phyloP scores from a whole-genome alignment of 2,888 invertebrate genomes.

The Cerastis rubricosa region DNA sequence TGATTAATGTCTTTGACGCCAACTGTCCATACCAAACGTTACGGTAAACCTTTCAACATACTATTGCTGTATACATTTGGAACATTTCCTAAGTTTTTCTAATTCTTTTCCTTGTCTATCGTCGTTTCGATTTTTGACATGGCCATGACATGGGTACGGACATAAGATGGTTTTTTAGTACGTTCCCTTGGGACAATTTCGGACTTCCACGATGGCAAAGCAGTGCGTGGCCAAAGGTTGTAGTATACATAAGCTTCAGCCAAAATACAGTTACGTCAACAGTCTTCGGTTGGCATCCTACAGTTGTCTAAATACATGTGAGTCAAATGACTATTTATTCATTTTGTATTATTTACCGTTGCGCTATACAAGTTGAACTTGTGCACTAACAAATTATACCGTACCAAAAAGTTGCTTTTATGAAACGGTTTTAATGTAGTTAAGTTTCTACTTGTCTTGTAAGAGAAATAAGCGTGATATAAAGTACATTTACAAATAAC shows the following conservation, averaged over 20 bases:
- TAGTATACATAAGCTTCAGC: not conserved
- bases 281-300: not conserved
- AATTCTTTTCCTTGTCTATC: not conserved
- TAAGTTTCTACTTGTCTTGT: not conserved
- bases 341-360: not conserved
- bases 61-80: conserved; percentile 21
- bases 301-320: not conserved
- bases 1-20: conserved; percentile 64
- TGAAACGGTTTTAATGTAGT: not conserved
- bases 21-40: conserved; percentile 58
- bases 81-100: not conserved
- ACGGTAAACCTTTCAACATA: conserved; percentile 27
- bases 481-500: not conserved
- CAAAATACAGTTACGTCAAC: not conserved
- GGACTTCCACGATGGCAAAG: not conserved
- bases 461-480: not conserved
- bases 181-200: not conserved
- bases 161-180: not conserved
- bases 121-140: not conserved
- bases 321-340: not conserved
- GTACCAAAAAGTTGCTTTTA: not conserved
- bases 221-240: not conserved
- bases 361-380: not conserved
- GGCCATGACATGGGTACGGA: not conserved
- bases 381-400: not conserved